Conservation (phyloP, 2,888 invertebrate species). For the Drosophila nr. perissopoda region DNA sequence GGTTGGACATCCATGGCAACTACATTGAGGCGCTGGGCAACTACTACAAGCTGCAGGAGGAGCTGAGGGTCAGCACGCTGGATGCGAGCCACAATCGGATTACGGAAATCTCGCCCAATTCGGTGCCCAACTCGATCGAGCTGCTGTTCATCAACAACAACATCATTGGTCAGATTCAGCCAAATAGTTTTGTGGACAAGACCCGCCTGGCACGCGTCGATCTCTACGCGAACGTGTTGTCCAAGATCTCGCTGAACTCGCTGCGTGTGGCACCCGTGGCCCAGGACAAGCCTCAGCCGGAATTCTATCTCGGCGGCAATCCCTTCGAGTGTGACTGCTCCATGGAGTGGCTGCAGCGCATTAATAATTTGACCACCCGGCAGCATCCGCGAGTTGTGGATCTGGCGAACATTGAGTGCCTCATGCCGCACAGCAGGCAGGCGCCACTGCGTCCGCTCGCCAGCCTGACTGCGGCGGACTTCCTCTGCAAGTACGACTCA, state of each 20-base stretch:
- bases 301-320: slow-evolving; percentile 96
- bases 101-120: slow-evolving; percentile 91
- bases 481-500: slow-evolving; percentile 95
- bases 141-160: slow-evolving; percentile 95
- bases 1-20: slow-evolving; percentile 96
- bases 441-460: slow-evolving; percentile 91
- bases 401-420: slow-evolving; percentile 94
- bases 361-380: slow-evolving; percentile 93
- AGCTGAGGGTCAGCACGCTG: slow-evolving; percentile 92
- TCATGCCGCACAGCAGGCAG: slow-evolving; percentile 93
- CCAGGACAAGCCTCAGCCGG: slow-evolving; percentile 90
- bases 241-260: slow-evolving; percentile 92
- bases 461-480: slow-evolving; percentile 92
- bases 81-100: slow-evolving; percentile 96
- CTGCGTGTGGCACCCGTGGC: slow-evolving; percentile 91
- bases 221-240: slow-evolving; percentile 94
- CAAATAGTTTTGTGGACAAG: slow-evolving; percentile 95
- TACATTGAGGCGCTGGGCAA: slow-evolving; percentile 94
- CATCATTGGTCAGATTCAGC: slow-evolving; percentile 91
- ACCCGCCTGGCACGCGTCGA: slow-evolving; percentile 93
- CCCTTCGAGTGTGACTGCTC: slow-evolving; percentile 97
- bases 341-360: slow-evolving; percentile 97
- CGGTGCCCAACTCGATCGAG: slow-evolving; percentile 95
- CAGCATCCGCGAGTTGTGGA: slow-evolving; percentile 96
- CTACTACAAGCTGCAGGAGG: slow-evolving; percentile 93